Base-by-base conservation (phyloP, 2,888 invertebrate species). In the Cylloceria caligata region DNA sequence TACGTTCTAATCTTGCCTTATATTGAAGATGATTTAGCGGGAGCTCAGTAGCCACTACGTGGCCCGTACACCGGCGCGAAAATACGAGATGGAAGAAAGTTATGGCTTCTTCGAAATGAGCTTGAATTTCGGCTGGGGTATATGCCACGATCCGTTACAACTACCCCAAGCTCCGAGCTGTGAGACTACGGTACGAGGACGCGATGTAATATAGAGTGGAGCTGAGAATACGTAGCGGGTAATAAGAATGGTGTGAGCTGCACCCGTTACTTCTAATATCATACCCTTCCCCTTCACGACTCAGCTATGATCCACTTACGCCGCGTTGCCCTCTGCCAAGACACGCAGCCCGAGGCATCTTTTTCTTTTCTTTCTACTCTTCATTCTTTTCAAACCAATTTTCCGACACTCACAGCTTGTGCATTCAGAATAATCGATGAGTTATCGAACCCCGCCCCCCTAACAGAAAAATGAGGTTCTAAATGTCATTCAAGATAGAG, bases 251-350 rank as follows among this genome's bases (percentile, higher is more conserved):
- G 84, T 80, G 82, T 80, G 85, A 73, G 85, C 85, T 86, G 85
- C 88, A 87, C 84, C 89, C 87, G 89, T 89, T 89, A 90, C 88
- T 90, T 88, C 88, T 88, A 88, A 88, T 88, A 90, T 88, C 86
- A 85, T 85, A 69, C 78, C 83, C 64, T 81, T 76, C 34, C 42
- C 42, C 60, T 62, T 49, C 62, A 19, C 47, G 60, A 71, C 45
- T 72, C 62, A 49, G 47, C 72, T 65, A 30, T 47, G 34, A 67
- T 52, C 57, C 71, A 55, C 65, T 73, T 24, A 52, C 73, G 49
- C 57, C 64, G 65, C 57, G 67, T 60, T 24, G 27, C 72, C 49
- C 19, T 16, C 24, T 47, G 39, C 42, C 34, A 78, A 65, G 81
- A 77, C 76, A 49, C 21, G 76, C 52, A n/a, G 76, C 68, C 45